Base-by-base conservation (phyloP, 2,888 invertebrate species). In the Chironomus tentans region DNA sequence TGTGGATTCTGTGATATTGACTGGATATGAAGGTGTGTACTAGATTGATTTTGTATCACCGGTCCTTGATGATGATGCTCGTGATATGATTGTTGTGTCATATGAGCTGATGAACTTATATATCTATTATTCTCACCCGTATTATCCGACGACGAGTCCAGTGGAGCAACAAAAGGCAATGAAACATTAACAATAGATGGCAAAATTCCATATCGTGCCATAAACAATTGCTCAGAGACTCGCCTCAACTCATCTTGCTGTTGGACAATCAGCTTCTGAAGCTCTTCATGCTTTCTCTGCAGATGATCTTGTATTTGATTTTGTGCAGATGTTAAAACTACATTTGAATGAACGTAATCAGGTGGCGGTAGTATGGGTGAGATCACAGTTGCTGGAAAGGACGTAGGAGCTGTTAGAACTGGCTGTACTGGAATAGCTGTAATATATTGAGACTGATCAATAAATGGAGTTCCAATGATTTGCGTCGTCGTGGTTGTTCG, bases 241-340 rank as follows among this genome's bases (percentile, higher is more conserved):
- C 90, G 87, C 65, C 92, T 87, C 78, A 95, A 83, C 82, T 95
- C 94, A 80, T 94, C 94, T 81, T 95, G 94, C 81, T 95, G 94
- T 78, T 92, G 89, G 73, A 91, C 88, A 77, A 95, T 94, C 80
- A 93, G 87, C 80, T 93, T 90, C 81, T 95, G 93, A 77, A 95
- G 84, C 81, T 94, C 92, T 78, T 93, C 93, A 80, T 95, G 94
- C 81, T 94, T 94, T 50, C 91, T 87, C 81, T 94, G 91, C 77
- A 91, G 83, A 84, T 92, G 91, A 80, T 89, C 91, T 85, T 92
- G 91, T 15, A 89, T 81, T 77, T 88, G 87, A 77, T 86, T 86
- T 80, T 88, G 88, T 1, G 86, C 84, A 0, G 87, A 83, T 15
- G 87, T 86, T 83, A 89, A 86, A 24, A 87, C 84, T 46, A 89